phyloP scores from a whole-genome alignment of 2,113 vertebrate species.

The Vimba vimba region DNA sequence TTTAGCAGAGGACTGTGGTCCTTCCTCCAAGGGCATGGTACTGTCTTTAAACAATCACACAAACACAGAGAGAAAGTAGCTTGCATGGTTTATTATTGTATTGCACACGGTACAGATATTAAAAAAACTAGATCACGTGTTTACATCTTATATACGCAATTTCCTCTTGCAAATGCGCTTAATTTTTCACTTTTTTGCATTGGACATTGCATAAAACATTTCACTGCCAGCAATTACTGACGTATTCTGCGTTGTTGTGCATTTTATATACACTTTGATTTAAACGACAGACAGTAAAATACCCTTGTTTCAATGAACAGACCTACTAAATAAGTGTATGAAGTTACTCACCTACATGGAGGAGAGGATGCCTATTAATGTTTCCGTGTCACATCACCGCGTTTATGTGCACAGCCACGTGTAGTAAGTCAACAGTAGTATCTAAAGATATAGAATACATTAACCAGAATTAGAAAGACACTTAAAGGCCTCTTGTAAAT shows the following conservation, averaged over 20 bases:
- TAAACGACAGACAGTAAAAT: not conserved
- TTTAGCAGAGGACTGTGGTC: conserved; percentile 71
- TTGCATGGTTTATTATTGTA: not conserved
- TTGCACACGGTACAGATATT: not conserved
- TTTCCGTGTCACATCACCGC: conserved; percentile 59
- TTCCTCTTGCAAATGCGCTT: not conserved
- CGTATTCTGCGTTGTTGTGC: not conserved
- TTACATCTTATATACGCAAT: not conserved
- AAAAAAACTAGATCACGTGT: not conserved
- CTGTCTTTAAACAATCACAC: conserved; percentile 69
- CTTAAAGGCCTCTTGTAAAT: not conserved
- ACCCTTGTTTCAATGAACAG: not conserved
- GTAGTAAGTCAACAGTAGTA: not conserved
- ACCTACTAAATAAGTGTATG: not conserved
- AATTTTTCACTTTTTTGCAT: not conserved
- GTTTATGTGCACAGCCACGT: conserved; percentile 52
- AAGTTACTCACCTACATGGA: conserved; percentile 45
- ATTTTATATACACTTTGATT: not conserved
- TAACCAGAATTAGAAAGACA: not conserved
- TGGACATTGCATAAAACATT: not conserved
- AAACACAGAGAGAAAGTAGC: not conserved
- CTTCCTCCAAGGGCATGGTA: conserved; percentile 70
- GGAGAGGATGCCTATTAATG: conserved; percentile 11
- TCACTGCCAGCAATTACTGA: not conserved
- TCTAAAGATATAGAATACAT: conserved; percentile 8